Conservation (phyloP, 2,113 vertebrate species). For the Cyphomyrus plagiostoma region DNA sequence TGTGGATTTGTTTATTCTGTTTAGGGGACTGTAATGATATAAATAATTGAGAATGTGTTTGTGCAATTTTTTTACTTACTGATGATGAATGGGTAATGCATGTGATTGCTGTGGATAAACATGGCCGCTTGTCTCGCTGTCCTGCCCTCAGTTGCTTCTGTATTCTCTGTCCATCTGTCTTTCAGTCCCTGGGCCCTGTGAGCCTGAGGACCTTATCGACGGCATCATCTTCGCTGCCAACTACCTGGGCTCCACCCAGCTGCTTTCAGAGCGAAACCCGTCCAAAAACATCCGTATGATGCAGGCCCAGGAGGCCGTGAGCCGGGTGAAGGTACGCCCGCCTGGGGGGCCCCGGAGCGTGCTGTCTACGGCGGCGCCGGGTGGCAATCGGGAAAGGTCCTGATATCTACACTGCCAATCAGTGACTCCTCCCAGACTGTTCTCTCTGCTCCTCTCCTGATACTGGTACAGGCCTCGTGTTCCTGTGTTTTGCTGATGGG, state of each 20-base stretch:
- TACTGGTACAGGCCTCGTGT: background rate
- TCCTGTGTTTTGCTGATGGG: background rate
- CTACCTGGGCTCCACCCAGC: conserved; percentile 96
- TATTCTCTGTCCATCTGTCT: background rate
- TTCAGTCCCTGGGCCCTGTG: conserved; percentile 92
- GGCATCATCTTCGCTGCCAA: conserved; percentile 99
- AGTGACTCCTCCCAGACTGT: background rate
- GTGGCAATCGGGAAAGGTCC: background rate
- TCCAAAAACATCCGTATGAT: conserved; percentile 99
- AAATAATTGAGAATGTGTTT: background rate
- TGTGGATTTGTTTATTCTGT: background rate
- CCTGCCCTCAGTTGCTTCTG: background rate
- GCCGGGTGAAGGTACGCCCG: conserved; percentile 84
- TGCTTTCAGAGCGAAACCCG: conserved; percentile 92
- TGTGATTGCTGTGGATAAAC: background rate
- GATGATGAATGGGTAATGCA: background rate
- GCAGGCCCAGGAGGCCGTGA: conserved; percentile 97
- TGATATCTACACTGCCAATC: background rate
- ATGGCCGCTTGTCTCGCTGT: background rate
- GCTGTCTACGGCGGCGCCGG: background rate
- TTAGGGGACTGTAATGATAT: no score
- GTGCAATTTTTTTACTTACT: background rate
- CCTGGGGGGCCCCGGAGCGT: background rate
- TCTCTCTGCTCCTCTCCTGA: no score
- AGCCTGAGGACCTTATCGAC: conserved; percentile 97